A percentile compares a stretch with the other conserved stretches of the same genome.
phyloP scores from a whole-genome alignment of 2,888 invertebrate genomes.

The Limnephilus rhombicus region DNA sequence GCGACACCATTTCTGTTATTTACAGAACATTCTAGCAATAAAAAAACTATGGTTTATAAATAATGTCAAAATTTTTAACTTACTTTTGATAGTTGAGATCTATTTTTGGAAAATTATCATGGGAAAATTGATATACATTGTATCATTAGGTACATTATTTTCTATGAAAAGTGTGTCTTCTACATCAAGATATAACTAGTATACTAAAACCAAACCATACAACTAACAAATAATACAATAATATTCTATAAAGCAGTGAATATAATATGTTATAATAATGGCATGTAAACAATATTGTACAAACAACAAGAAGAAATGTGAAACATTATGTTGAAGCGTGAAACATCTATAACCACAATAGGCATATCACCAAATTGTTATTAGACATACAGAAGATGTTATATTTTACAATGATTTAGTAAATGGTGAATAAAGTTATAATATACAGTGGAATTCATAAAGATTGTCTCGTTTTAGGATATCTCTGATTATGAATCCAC shows the following conservation, averaged over 20 bases:
- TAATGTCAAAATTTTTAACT: neutral
- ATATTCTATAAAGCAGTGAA: slow-evolving; percentile 12
- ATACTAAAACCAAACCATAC: neutral
- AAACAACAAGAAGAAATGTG: neutral
- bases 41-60: neutral
- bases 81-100: neutral
- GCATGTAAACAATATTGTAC: neutral
- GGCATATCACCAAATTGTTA: neutral
- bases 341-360: neutral
- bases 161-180: slow-evolving; percentile 46
- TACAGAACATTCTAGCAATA: neutral
- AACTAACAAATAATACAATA: neutral
- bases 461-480: neutral
- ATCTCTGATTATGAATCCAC: neutral
- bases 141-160: neutral
- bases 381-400: neutral
- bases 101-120: neutral
- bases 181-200: slow-evolving; percentile 43
- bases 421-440: neutral
- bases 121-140: neutral
- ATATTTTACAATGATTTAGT: neutral
- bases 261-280: neutral
- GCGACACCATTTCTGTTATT: neutral
- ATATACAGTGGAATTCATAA: neutral
- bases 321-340: neutral